Base-by-base conservation (phyloP, 35 echinoderm and acorn worm genomes). In the Ophioderma brevispina region DNA sequence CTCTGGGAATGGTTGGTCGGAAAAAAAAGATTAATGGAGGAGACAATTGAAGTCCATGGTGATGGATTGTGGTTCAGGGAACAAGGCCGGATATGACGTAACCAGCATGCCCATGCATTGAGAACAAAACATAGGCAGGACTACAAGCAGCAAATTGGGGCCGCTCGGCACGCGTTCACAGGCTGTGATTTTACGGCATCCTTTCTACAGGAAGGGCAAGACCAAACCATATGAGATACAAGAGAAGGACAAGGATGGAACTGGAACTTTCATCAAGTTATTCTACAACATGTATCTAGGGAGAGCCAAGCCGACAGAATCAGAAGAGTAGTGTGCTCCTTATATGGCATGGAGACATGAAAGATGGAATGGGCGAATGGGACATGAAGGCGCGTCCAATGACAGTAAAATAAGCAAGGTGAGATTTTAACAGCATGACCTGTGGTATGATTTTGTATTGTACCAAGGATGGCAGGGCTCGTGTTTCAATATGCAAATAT, bases 111-210 rank as follows among this genome's bases (percentile, higher is more conserved):
- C 14, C 39, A 75, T 59, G 78, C 38, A 11, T 76, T 92, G 23
- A 92, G 28, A 41, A 89, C 5, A 28, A 40, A 0, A n/a, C n/a
- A n/a, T 38, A 75, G 41, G 81, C 76, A 33, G 94, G 94, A 82
- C 89, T 96, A 70, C 11, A 85, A 10, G 35, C 31, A 79, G 89
- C 89, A 84, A 10, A 91, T n/a, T n/a, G n/a, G n/a, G 31, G 84
- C 89, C 10, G 94, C 78, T 35, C 87, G 36, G 31, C 94, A 95
- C 59, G 94, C 94, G 39, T 91, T 95, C 40, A 95, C 94, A 77
- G 94, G 94, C 30, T 95, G 84, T 52, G 94, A 91, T 59, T 91
- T 91, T 38, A 95, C 83, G 0, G 91, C 88, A 52, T 88, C 88
- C 34, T 95, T 94, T 37, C 90, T 81, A 50, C 79, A 89, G 84